Evolutionary conservation across 2,113 vertebrate genomes (phyloP).

Genomic region (Crotalus viridis): DNA sequence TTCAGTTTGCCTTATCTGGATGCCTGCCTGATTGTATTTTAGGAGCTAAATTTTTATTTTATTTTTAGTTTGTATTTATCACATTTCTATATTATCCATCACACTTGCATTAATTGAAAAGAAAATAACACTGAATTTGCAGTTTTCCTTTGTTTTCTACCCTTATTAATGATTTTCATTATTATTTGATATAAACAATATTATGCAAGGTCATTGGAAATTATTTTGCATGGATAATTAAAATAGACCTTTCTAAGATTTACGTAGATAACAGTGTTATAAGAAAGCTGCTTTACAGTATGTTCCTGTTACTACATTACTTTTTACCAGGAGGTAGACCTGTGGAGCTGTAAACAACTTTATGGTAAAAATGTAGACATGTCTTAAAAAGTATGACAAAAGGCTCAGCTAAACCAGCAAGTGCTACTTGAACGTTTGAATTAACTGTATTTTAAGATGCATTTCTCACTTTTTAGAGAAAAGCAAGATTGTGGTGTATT

Average conservation of each 20-base stretch:
- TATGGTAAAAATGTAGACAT: neutral
- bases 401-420: neutral
- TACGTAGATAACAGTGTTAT: neutral
- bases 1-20: slow-evolving; percentile 29
- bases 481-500: neutral
- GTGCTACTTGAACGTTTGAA: neutral
- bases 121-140: slow-evolving; percentile 15
- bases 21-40: slow-evolving; percentile 28
- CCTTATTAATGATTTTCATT: neutral
- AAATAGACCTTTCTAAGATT: neutral
- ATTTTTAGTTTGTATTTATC: too few relatives aligned
- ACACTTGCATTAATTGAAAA: slow-evolving; percentile 18
- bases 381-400: neutral
- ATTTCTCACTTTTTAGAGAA: neutral
- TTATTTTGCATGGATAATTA: neutral
- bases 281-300: neutral
- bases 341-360: neutral
- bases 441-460: neutral
- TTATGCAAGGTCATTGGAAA: slow-evolving; percentile 12
- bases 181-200: slow-evolving; percentile 27
- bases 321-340: neutral
- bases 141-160: slow-evolving; percentile 19
- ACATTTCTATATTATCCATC: too few relatives aligned
- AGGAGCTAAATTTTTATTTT: neutral
- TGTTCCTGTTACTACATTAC: neutral